Percentiles rank a stretch among this genome's conserved stretches.
Evolutionary conservation across 1,140 invertebrate genomes (phyloP).

Genomic region (Solenopsis fugax): DNA sequence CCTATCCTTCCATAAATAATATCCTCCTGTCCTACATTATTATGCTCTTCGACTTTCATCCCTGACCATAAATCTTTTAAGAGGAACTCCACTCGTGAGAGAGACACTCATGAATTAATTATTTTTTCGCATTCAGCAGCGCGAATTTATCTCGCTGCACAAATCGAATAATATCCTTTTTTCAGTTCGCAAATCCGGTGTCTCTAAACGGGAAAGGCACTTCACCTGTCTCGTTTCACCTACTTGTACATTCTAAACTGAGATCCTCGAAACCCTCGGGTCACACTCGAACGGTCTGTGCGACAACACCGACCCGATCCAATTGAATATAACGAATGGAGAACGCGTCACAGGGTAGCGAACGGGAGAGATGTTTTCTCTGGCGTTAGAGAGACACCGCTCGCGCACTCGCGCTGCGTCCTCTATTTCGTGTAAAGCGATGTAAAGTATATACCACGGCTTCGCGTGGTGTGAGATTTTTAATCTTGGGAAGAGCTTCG

Average conservation of each 20-base stretch:
- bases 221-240: slow-evolving; percentile 9
- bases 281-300: slow-evolving; percentile 39
- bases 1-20: slow-evolving; percentile 54
- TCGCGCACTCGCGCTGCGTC: not conserved
- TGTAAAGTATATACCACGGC: slow-evolving; percentile 60
- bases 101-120: slow-evolving; percentile 57
- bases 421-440: slow-evolving; percentile 47
- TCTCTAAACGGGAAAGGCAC: slow-evolving; percentile 34
- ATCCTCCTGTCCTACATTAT: slow-evolving; percentile 39
- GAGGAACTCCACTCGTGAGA: slow-evolving; percentile 12
- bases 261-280: slow-evolving; percentile 43
- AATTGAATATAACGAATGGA: slow-evolving; percentile 55
- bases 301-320: slow-evolving; percentile 35
- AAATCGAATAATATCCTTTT: slow-evolving; percentile 20
- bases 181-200: slow-evolving; percentile 2
- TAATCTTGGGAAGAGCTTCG: slow-evolving; percentile 57
- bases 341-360: slow-evolving; percentile 29
- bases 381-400: not conserved
- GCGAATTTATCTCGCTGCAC: slow-evolving; percentile 6
- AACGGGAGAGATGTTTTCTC: slow-evolving; percentile 31
- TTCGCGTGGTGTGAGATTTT: slow-evolving; percentile 52
- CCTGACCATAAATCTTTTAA: slow-evolving; percentile 45
- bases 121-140: slow-evolving; percentile 24
- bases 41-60: slow-evolving; percentile 55
- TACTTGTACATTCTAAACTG: slow-evolving; percentile 52